A percentile compares a stretch with the other conserved stretches of the same genome.
Evolutionary conservation across 2,888 invertebrate genomes (phyloP).

Genomic region (Anarsia innoxiella): DNA sequence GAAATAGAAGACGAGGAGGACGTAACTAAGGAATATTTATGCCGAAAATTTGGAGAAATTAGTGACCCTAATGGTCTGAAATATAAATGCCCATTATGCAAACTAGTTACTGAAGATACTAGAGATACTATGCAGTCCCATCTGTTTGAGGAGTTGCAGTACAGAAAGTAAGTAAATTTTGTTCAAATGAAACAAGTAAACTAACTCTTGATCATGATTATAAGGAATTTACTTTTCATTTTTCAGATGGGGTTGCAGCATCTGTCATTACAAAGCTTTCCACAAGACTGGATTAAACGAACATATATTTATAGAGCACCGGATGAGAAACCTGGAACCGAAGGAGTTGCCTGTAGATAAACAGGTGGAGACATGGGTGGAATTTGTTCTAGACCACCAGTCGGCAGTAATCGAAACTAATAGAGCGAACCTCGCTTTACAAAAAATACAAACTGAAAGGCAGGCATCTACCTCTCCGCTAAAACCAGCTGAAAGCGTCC

Average conservation of each 20-base stretch:
- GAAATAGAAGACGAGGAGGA: conserved; percentile 31
- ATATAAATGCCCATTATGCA: conserved; percentile 78
- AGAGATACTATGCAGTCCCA: conserved; percentile 79
- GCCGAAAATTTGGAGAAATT: conserved; percentile 43
- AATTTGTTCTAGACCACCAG: conserved; percentile 44
- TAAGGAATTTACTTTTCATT: no score
- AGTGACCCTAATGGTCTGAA: conserved; percentile 71
- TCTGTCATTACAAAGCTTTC: conserved; percentile 75
- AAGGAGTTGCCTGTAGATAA: conserved; percentile 52
- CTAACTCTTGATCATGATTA: conserved; percentile 6
- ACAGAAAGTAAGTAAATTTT: conserved; percentile 78
- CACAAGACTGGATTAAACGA: conserved; percentile 68
- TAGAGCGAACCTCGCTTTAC: conserved; percentile 36
- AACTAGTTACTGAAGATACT: conserved; percentile 70
- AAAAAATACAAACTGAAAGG: conserved; percentile 29
- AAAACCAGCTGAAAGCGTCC: background rate
- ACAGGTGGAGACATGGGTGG: conserved; percentile 73
- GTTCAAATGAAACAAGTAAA: conserved; percentile 2
- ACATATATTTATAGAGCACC: conserved; percentile 71
- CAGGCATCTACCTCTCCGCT: conserved; percentile 3
- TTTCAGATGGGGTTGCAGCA: conserved; percentile 75
- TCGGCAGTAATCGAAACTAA: conserved; percentile 33
- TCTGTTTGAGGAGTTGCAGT: conserved; percentile 79
- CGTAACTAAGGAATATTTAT: conserved; percentile 39
- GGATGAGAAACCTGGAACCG: conserved; percentile 32